These are phyloP conservation scores for Apamea sordens DNA, from an alignment of 2,888 invertebrate species.

Conservation along the genomic window DNA sequence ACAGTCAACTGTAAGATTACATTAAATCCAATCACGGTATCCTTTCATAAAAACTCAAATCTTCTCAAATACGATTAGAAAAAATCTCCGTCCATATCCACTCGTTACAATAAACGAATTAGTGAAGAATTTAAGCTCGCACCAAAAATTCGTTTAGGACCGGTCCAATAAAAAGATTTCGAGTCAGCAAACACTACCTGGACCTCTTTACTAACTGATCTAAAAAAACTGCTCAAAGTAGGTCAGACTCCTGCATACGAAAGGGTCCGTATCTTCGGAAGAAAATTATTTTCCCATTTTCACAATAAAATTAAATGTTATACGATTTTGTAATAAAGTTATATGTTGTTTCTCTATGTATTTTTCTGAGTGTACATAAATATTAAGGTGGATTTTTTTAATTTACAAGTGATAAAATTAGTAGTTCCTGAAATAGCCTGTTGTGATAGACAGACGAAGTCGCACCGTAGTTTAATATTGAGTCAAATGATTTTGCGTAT, in stretches of 20 bases:
- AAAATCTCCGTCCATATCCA: slow-evolving; percentile 21
- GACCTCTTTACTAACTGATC: slow-evolving; percentile 45
- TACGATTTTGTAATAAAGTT: background rate
- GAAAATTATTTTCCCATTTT: background rate
- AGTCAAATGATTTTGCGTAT: background rate
- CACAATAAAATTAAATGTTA: background rate
- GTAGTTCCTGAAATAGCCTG: background rate
- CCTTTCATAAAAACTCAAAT: slow-evolving; percentile 20
- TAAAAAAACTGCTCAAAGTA: slow-evolving; percentile 18
- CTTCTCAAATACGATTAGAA: slow-evolving; percentile 26
- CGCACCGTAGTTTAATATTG: background rate
- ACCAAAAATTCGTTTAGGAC: slow-evolving; percentile 51
- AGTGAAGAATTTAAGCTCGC: slow-evolving; percentile 35
- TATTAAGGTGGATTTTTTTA: no score
- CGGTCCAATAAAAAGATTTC: slow-evolving; percentile 52
- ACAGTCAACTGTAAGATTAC: background rate
- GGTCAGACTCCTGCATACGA: fast-evolving
- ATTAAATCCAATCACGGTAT: slow-evolving; percentile 12
- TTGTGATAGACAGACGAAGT: background rate
- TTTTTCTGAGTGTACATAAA: no score
- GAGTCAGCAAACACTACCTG: slow-evolving; percentile 50
- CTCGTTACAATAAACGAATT: slow-evolving; percentile 50
- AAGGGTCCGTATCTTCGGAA: slow-evolving; percentile 11
- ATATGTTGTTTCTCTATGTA: background rate
- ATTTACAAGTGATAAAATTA: no score